Base-by-base conservation (phyloP, 2,113 vertebrate species). In the Neopipo cinnamomea region DNA sequence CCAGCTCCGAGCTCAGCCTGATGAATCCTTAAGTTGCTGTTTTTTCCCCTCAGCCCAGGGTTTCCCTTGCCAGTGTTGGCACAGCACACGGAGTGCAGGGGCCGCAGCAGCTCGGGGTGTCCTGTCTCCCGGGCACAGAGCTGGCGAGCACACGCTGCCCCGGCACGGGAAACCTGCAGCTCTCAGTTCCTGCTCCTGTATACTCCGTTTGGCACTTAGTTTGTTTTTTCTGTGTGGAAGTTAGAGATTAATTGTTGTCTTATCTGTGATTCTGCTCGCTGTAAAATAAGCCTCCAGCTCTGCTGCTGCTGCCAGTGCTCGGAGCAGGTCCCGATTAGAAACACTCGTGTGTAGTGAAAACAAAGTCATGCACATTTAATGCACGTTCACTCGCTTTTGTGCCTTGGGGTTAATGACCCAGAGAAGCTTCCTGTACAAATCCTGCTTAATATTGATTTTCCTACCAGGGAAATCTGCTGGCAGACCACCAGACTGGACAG, bases 41-140 rank as follows among this genome's bases (percentile, higher is more conserved):
- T 1, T 52, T 88, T 88, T 87, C 52, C 31, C 30, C 78, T 44
- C 7, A 82, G 76, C 83, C 21, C 27, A 23, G 3, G 31, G 59
- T 56, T 73, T 55, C 39, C 56, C 42, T 72, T 55, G 71, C 42
- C 77, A 88, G 85, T 0, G 0, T 39, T 91, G 15, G 47, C 59
- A 37, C 46, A 66, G 80, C 52, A 72, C 8, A 3, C 12, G 8
- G 39, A 24, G 95, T 7, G 24, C 67, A 63, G 67, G 70, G 74
- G 27, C 41, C 33, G 5, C 9, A 0, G 8, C 8, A 8, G 61
- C 61, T 0, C 2, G 0, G 42, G 53, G 13, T 3, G 2, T 30
- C 79, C 19, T 52, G 63, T 74, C n/a, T 70, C 27, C 53, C 0
- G 4, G 58, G 77, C 70, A 30, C 47, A 17, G 62, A 50, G 52